Base-by-base conservation (phyloP, 2,797 vertebrate genomes). In the Gambusia yucatana region DNA sequence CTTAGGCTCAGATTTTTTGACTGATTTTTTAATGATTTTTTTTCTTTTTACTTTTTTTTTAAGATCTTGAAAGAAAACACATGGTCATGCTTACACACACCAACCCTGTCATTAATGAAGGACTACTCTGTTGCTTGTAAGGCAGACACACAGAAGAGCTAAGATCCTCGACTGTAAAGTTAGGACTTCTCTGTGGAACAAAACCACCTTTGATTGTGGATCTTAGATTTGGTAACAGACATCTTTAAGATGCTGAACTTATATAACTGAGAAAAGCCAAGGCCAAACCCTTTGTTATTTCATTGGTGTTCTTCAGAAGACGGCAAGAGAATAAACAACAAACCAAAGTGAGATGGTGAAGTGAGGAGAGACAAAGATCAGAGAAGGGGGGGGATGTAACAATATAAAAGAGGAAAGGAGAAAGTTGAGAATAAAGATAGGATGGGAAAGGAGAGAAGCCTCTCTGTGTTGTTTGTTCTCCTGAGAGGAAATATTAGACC, bases 401-500 rank as follows among this genome's bases (percentile, higher is more conserved):
- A 5, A 73, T 75, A 86, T 57, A 79, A 57, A 84, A 63, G 82
- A 72, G 63, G 65, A 67, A 57, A 57, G 73, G 70, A 41, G 61
- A 78, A 63, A 78, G 86, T 73, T 0, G n/a, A 80, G 78, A 79
- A 82, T 69, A 78, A 85, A 89, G 57, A 63, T 33, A 46, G 48
- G 74, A 74, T 25, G 22, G 63, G 57, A 79, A 84, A 86, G 77
- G 50, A 11, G 82, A 87, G 88, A 88, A 73, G 85, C 61, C 76
- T 82, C 73, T 79, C 67, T 71, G 83, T 73, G 77, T 84, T 88
- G 74, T 91, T 91, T 84, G 80, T 78, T 86, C 88, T 89, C 89
- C 73, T 77, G 84, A 88, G 88, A 92, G 77, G 91, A 89, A 91
- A 93, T 85, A 84, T 90, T 88, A 92, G 75, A 86, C 82, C 61